These are phyloP conservation scores for Xiphydria camelus DNA, from an alignment of 2,888 invertebrate genomes.

Conservation along the genomic window DNA sequence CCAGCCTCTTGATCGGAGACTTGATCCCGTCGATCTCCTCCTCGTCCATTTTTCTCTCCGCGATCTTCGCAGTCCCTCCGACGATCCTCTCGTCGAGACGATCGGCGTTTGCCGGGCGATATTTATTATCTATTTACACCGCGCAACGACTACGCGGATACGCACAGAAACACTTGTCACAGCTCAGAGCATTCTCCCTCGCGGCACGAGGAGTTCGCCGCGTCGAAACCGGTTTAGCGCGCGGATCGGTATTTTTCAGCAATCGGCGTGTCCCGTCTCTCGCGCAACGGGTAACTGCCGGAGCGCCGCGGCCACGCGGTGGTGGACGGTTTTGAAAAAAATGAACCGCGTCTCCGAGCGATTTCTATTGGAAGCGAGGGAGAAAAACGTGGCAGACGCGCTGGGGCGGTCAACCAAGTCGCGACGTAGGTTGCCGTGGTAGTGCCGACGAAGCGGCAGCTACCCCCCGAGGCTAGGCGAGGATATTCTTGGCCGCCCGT, in stretches of 20 bases:
- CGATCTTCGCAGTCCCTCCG: constrained; percentile 10
- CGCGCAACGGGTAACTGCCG: background rate
- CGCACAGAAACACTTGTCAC: constrained; percentile 35
- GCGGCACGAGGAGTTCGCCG: constrained; percentile 17
- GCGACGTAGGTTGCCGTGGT: constrained; percentile 34
- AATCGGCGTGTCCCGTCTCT: constrained; percentile 6
- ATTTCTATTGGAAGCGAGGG: background rate
- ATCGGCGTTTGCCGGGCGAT: constrained; percentile 7
- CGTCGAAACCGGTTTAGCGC: constrained; percentile 27
- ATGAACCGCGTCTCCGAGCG: background rate
- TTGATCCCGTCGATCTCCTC: constrained; percentile 73
- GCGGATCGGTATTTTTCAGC: constrained; percentile 14
- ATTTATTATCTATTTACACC: constrained; percentile 2
- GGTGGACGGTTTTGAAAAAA: constrained; percentile 3
- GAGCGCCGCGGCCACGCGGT: background rate
- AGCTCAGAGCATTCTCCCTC: constrained; percentile 33
- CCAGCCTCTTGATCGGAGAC: constrained; percentile 79
- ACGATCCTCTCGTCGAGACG: constrained; percentile 11
- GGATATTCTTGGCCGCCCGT: constrained; percentile 49
- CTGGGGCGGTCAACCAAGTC: constrained; percentile 26
- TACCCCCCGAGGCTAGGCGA: constrained; percentile 32
- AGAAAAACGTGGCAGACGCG: background rate
- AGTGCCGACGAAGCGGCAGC: constrained; percentile 33
- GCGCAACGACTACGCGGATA: constrained; percentile 12
- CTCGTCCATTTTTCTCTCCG: constrained; percentile 65